phyloP scores from a whole-genome alignment of 2,888 invertebrate genomes.

The Pomacea canaliculata region DNA sequence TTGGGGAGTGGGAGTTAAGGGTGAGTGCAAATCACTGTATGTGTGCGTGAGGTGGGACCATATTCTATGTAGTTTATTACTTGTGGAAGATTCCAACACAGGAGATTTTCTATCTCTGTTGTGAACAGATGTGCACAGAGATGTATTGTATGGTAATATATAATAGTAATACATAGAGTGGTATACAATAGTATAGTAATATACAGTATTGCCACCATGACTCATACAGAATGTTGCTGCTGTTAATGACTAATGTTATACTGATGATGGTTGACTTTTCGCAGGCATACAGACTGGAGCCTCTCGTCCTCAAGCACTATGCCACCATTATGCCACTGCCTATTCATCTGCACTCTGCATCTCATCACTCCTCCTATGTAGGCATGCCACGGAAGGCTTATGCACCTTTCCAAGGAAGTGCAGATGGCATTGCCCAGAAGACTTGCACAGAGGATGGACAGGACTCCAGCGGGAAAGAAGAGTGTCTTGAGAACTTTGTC shows the following conservation, averaged over 20 bases:
- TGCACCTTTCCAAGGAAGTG: constrained; percentile 53
- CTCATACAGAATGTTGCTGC: too few species aligned
- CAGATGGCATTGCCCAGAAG: constrained; percentile 30
- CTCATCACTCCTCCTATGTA: constrained; percentile 69
- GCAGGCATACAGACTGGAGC: constrained; percentile 75
- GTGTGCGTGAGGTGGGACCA: too few species aligned
- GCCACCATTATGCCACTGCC: constrained; percentile 75
- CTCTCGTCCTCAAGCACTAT: constrained; percentile 75
- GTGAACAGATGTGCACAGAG: too few species aligned
- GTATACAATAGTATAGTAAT: too few species aligned
- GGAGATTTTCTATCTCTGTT: too few species aligned
- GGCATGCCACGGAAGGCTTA: constrained; percentile 62
- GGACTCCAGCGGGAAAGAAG: constrained; percentile 27
- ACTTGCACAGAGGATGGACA: constrained; percentile 28
- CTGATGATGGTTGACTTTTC: constrained; percentile 11
- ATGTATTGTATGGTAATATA: too few species aligned
- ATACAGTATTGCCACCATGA: too few species aligned
- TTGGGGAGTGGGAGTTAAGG: too few species aligned
- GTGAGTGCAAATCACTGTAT: too few species aligned
- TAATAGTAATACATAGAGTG: too few species aligned
- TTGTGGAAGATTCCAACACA: too few species aligned
- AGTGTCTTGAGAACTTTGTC: constrained; percentile 24
- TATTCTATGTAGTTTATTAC: too few species aligned
- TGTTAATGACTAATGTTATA: neutral
- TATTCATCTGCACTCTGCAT: constrained; percentile 73